Evolutionary conservation across 2,797 vertebrate genomes (phyloP).

Genomic region (Catharus ustulatus): DNA sequence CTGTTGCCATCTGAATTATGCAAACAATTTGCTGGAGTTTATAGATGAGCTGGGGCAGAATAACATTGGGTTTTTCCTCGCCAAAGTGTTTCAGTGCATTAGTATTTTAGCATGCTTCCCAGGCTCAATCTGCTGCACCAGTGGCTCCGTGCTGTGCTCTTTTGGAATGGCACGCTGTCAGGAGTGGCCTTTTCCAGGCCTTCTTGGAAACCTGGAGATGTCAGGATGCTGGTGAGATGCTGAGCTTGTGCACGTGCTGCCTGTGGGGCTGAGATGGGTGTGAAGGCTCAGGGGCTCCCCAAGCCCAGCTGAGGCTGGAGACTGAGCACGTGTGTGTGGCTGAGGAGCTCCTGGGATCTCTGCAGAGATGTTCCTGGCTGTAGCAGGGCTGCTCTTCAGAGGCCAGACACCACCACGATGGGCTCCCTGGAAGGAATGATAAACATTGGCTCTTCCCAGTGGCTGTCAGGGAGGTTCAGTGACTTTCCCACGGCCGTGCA

Average conservation of each 20-base stretch:
- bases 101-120: background rate
- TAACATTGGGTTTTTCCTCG: background rate
- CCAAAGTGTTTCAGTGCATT: background rate
- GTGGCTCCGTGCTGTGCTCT: background rate
- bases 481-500: slow-evolving; percentile 51
- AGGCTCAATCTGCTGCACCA: background rate
- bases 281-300: background rate
- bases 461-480: slow-evolving; percentile 22
- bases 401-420: background rate
- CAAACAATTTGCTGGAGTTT: slow-evolving; percentile 37
- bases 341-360: background rate
- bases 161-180: background rate
- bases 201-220: fast-evolving
- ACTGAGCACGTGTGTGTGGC: fast-evolving
- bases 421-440: slow-evolving; percentile 2
- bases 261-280: background rate
- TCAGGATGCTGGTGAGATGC: background rate
- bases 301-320: background rate
- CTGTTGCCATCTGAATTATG: slow-evolving; percentile 35
- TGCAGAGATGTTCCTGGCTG: background rate
- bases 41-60: background rate
- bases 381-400: background rate
- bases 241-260: background rate
- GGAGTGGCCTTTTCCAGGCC: background rate
- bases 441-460: slow-evolving; percentile 28